These are phyloP conservation scores for Homarus americanus DNA, from an alignment of 1,140 invertebrate genomes.

Conservation along the genomic window DNA sequence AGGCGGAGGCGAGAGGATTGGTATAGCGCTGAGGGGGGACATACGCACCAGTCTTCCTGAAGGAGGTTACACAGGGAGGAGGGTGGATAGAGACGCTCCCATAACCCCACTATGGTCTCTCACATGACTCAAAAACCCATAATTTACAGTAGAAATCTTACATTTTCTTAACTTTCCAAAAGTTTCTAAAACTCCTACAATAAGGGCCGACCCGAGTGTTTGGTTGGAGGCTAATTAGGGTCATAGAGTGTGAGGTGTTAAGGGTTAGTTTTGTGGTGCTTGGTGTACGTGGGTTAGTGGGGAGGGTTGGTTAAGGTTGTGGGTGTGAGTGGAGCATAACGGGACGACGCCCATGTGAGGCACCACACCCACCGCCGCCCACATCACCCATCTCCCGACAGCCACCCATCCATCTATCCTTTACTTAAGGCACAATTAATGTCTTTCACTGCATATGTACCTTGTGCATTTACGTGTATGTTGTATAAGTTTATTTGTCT, in stretches of 20 bases:
- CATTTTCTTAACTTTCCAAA: constrained; percentile 40
- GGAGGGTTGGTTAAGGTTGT: background rate
- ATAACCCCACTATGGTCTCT: background rate
- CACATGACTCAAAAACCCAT: constrained; percentile 37
- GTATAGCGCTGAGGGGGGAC: too few relatives aligned
- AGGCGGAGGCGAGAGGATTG: too few relatives aligned
- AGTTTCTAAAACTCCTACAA: constrained; percentile 20
- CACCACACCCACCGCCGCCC: constrained; percentile 19
- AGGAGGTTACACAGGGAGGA: too few relatives aligned
- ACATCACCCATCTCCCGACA: too few relatives aligned
- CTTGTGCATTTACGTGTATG: too few relatives aligned
- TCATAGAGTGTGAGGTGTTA: background rate
- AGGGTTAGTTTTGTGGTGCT: background rate
- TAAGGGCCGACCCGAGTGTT: background rate
- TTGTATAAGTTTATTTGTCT: constrained; percentile 18
- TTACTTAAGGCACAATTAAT: too few relatives aligned
- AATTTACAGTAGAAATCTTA: constrained; percentile 48
- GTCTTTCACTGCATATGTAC: too few relatives aligned
- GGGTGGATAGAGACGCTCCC: constrained; percentile 10
- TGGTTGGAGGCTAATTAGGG: background rate
- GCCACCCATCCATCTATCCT: too few relatives aligned
- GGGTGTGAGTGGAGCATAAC: constrained; percentile 50
- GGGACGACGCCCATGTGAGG: constrained; percentile 19
- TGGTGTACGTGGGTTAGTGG: too few relatives aligned
- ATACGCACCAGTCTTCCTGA: too few relatives aligned